Conservation (phyloP, 1,140 invertebrate genomes). For the Saxidomus purpurata region DNA sequence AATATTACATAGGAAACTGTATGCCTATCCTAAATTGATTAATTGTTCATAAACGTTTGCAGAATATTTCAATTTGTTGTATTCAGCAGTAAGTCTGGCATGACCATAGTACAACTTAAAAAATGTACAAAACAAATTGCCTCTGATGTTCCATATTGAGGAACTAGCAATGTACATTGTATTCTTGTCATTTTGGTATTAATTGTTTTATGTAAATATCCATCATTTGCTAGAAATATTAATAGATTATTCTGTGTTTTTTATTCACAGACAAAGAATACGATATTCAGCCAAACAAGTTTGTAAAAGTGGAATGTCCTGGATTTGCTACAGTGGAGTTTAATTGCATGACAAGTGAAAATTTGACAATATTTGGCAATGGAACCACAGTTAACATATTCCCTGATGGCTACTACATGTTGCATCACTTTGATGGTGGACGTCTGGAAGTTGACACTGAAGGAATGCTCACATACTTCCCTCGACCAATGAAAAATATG, state of each 20-base stretch:
- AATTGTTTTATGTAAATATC: no score
- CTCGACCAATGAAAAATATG: conserved; percentile 78
- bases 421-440: conserved; percentile 83
- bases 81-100: no score
- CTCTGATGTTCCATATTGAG: no score
- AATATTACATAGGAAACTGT: not conserved
- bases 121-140: no score
- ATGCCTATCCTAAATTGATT: no score
- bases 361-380: conserved; percentile 84
- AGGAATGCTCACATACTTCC: conserved; percentile 80
- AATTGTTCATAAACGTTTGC: no score
- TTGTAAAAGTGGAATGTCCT: conserved; percentile 86
- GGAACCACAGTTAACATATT: conserved; percentile 83
- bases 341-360: conserved; percentile 83
- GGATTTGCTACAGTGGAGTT: conserved; percentile 86
- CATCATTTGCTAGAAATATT: no score
- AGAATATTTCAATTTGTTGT: no score
- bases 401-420: conserved; percentile 84
- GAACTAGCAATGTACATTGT: no score
- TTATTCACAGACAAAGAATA: conserved; percentile 71
- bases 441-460: conserved; percentile 80
- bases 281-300: conserved; percentile 78
- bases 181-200: no score
- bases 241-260: no score
- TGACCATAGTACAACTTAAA: no score